Conservation (phyloP, 2,113 vertebrate species). For the Ceuthmochares aereus region DNA sequence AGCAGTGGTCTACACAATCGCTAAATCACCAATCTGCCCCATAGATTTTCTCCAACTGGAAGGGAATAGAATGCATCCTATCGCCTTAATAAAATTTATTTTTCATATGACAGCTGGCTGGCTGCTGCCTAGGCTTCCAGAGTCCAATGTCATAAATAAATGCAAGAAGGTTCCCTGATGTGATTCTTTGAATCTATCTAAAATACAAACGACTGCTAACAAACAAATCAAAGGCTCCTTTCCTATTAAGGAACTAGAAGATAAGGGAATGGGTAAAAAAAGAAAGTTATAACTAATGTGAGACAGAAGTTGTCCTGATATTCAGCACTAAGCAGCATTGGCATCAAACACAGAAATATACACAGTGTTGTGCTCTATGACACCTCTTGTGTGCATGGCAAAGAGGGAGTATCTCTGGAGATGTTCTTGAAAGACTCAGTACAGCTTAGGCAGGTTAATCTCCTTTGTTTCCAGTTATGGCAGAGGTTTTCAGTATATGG, state of each 20-base stretch:
- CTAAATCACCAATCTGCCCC: background rate
- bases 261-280: background rate
- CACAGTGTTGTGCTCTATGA: rapidly evolving
- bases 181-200: background rate
- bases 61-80: background rate
- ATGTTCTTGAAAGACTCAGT: background rate
- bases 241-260: background rate
- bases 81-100: background rate
- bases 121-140: background rate
- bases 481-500: rapidly evolving
- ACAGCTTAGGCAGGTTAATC: background rate
- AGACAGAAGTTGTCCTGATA: background rate
- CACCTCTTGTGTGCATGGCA: background rate
- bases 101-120: background rate
- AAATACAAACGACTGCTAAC: background rate
- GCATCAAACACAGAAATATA: background rate
- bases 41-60: background rate
- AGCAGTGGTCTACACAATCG: background rate
- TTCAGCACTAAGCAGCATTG: background rate
- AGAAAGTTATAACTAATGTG: background rate
- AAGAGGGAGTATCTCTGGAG: background rate
- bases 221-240: background rate
- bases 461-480: background rate
- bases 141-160: background rate
- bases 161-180: background rate